A percentile compares a stretch with the other conserved stretches of the same genome.
phyloP scores from a whole-genome alignment of 1,140 invertebrate genomes.

The Caerostris extrusa region DNA sequence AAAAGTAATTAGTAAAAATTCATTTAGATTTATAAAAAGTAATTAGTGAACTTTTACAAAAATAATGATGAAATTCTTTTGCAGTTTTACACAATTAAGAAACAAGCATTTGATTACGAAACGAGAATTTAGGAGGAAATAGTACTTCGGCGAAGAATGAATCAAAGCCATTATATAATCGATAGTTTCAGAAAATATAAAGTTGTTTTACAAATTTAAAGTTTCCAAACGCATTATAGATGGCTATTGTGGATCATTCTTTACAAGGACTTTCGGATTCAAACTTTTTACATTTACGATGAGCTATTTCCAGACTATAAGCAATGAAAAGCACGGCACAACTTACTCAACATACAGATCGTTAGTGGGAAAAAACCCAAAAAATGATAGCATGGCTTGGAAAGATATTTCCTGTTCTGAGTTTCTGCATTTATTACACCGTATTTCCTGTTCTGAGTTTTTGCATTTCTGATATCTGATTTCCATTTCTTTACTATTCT shows the following conservation, averaged over 20 bases:
- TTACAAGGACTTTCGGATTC: not conserved
- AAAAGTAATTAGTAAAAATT: too few species aligned
- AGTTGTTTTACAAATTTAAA: not conserved
- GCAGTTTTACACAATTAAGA: too few species aligned
- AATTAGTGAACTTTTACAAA: too few species aligned
- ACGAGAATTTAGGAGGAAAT: too few species aligned
- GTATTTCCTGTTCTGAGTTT: too few species aligned
- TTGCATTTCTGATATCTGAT: too few species aligned
- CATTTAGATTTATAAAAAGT: too few species aligned
- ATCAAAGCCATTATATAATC: not conserved
- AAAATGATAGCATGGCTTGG: not conserved
- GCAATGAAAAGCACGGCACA: not conserved
- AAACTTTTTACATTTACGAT: slow-evolving; percentile 11
- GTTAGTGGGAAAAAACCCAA: not conserved
- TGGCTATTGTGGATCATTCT: not conserved
- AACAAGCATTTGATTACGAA: too few species aligned
- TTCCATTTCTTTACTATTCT: too few species aligned
- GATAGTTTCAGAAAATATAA: not conserved
- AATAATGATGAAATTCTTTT: too few species aligned
- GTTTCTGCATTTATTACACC: too few species aligned
- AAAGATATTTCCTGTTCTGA: not conserved
- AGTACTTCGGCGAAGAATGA: too few species aligned
- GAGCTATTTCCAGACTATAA: not conserved
- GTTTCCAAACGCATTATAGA: not conserved
- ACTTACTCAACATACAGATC: not conserved